Conservation (phyloP, 2,888 invertebrate species). For the Leucoma salicis region DNA sequence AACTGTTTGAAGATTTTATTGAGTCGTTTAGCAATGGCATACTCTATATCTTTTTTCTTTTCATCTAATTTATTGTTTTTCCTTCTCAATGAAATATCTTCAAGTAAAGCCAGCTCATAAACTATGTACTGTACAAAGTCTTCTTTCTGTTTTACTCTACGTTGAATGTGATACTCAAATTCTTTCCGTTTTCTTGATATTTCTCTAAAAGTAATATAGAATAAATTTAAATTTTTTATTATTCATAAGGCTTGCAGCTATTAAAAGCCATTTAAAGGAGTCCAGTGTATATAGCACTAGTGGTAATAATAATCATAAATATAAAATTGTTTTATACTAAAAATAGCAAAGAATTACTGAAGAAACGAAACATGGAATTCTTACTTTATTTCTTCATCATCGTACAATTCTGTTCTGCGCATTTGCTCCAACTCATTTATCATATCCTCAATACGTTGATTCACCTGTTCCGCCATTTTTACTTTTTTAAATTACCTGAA, state of each 20-base stretch:
- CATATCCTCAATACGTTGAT: constrained; percentile 89
- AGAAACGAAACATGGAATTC: background rate
- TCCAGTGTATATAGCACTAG: too few relatives aligned
- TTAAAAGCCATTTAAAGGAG: too few relatives aligned
- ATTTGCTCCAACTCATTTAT: constrained; percentile 91
- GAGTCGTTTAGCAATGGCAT: constrained; percentile 86
- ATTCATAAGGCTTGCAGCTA: too few relatives aligned
- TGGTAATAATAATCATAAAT: too few relatives aligned
- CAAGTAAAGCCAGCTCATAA: constrained; percentile 86
- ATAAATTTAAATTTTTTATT: background rate
- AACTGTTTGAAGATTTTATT: constrained; percentile 88
- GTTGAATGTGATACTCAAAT: constrained; percentile 88
- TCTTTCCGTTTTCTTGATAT: constrained; percentile 87
- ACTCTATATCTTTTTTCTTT: constrained; percentile 86
- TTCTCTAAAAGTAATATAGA: constrained; percentile 59
- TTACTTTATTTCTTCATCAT: constrained; percentile 87
- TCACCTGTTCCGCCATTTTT: constrained; percentile 91
- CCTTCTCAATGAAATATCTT: constrained; percentile 84
- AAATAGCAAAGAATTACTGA: background rate
- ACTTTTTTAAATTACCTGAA: constrained; percentile 15
- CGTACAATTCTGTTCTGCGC: constrained; percentile 86
- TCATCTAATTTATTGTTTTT: constrained; percentile 79
- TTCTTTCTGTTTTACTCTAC: constrained; percentile 85
- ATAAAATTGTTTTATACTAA: too few relatives aligned
- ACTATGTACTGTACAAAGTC: constrained; percentile 87